phyloP scores from a whole-genome alignment of 1,140 invertebrate genomes.

The Ostrea edulis region DNA sequence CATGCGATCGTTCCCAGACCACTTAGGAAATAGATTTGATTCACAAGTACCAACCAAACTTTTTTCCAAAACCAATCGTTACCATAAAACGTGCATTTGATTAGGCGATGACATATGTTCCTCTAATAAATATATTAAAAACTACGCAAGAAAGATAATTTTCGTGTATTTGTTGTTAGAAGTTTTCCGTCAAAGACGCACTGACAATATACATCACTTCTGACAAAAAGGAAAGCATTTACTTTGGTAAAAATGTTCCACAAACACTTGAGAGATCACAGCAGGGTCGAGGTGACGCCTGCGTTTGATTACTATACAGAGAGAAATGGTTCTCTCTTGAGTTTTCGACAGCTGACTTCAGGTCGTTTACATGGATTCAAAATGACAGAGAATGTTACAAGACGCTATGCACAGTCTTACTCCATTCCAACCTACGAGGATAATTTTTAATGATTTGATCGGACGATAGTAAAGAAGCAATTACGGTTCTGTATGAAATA shows the following conservation, averaged over 20 bases:
- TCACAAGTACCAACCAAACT: constrained; percentile 15
- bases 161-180: constrained; percentile 21
- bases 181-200: constrained; percentile 2
- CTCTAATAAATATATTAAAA: constrained; percentile 31
- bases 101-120: constrained; percentile 31
- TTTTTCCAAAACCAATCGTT: constrained; percentile 34
- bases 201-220: constrained; percentile 17
- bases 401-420: neutral
- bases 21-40: constrained; percentile 37
- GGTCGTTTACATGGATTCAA: constrained; percentile 31
- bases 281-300: constrained; percentile 28
- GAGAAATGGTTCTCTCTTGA: constrained; percentile 31
- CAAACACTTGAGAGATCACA: constrained; percentile 34
- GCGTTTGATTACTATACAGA: constrained; percentile 34
- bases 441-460: constrained; percentile 38
- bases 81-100: constrained; percentile 35
- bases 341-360: constrained; percentile 28
- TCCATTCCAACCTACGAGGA: constrained; percentile 5
- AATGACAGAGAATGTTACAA: constrained; percentile 36
- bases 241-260: constrained; percentile 24
- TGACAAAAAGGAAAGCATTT: constrained; percentile 30
- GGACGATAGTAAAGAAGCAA: constrained; percentile 32
- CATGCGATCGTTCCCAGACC: constrained; percentile 24
- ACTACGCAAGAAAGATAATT: constrained; percentile 8
- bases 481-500: constrained; percentile 37